Conservation (phyloP, 2,888 invertebrate genomes). For the Eupeodes latifasciatus region DNA sequence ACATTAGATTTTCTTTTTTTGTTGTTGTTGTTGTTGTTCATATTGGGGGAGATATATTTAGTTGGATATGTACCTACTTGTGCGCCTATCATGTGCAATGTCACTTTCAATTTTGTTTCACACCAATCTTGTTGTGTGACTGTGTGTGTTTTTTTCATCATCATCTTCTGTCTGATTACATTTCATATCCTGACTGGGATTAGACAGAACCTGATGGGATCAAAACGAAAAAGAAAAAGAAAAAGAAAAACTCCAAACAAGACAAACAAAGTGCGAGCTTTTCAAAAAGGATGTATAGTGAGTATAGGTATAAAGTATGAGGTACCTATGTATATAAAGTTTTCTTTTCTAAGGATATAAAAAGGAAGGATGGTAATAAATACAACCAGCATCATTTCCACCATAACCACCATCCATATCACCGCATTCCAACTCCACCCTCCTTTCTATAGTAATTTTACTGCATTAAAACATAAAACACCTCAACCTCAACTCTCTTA, state of each 20-base stretch:
- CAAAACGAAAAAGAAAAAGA: not conserved
- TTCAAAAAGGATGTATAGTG: constrained; percentile 1
- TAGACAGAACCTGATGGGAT: constrained; percentile 40
- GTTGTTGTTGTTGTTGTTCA: not conserved
- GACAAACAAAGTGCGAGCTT: constrained; percentile 42
- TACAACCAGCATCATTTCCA: constrained; percentile 46
- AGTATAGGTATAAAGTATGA: no score
- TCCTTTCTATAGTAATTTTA: constrained; percentile 47
- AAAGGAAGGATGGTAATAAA: constrained; percentile 53
- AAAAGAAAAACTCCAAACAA: not conserved
- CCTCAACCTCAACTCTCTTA: constrained; percentile 54
- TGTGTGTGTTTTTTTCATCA: constrained; percentile 21
- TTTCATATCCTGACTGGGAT: constrained; percentile 63
- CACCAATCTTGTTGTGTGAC: constrained; percentile 8
- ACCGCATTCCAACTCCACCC: not conserved
- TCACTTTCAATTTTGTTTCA: constrained; percentile 65
- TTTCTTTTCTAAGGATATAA: constrained; percentile 27
- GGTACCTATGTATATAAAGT: no score
- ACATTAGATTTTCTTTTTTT: constrained; percentile 12
- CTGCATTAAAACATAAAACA: constrained; percentile 71
- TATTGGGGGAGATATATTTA: not conserved
- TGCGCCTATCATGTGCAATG: constrained; percentile 65
- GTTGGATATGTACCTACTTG: not conserved
- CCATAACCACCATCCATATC: not conserved
- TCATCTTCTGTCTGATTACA: constrained; percentile 71